Conservation (phyloP, 1,140 invertebrate genomes). For the Zophobas atratus region DNA sequence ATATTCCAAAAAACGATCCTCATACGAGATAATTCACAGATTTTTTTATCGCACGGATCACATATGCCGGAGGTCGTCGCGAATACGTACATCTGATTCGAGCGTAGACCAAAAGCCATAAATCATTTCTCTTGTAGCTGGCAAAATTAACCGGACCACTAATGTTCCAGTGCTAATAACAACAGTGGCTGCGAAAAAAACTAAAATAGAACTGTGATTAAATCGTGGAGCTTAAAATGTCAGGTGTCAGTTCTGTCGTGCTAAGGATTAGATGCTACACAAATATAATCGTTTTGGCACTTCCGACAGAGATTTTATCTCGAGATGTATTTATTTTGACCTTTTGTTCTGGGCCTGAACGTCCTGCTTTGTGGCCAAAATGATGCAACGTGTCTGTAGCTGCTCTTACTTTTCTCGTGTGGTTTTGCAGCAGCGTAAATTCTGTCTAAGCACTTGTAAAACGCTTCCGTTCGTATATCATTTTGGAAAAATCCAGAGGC, state of each 20-base stretch:
- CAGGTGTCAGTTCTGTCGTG: slow-evolving; percentile 2
- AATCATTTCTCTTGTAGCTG: neutral
- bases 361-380: no score
- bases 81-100: neutral
- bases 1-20: slow-evolving; percentile 22
- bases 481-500: no score
- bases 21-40: slow-evolving; percentile 18
- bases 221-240: slow-evolving; percentile 5
- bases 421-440: no score
- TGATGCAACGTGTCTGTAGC: no score
- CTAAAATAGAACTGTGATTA: slow-evolving; percentile 1
- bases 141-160: neutral
- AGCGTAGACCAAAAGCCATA: neutral
- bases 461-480: no score
- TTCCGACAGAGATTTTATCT: neutral
- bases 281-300: no score
- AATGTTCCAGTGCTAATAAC: neutral
- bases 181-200: neutral
- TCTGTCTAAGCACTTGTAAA: no score
- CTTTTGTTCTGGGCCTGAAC: no score
- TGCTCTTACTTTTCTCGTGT: no score
- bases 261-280: neutral
- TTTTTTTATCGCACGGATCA: slow-evolving; percentile 15
- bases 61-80: slow-evolving; percentile 3
- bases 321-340: neutral